Base-by-base conservation (phyloP, 2,113 vertebrate genomes). In the Butorides virescens region DNA sequence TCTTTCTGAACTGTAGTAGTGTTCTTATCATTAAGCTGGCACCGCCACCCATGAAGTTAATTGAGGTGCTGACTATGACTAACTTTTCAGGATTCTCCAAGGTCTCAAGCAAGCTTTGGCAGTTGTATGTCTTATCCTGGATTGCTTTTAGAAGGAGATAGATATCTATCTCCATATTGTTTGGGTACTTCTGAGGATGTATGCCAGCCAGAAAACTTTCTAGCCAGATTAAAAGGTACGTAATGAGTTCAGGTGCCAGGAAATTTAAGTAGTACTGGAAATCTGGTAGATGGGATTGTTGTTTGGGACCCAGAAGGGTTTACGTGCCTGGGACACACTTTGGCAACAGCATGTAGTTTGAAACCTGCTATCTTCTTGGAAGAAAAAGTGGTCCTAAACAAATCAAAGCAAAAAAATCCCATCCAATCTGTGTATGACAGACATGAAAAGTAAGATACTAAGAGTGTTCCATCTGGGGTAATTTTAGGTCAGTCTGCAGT, bases 21-120 rank as follows among this genome's bases (percentile, higher is more conserved):
- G 82, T 95, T 96, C 85, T 92, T 95, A 93, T 95, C 89, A 74
- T 77, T 71, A 74, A 66, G 94, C 80, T 92, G 83, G 91, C 95
- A 96, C 94, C 94, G 56, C 96, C 94, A 97, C 95, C 95, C 95
- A 95, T 89, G 86, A 89, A 95, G 95, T 93, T 96, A 96, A 96
- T 95, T 95, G 89, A 85, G 52, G 26, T 91, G 63, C 91, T 91
- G 90, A 56, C 82, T 94, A 75, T 95, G 91, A 96, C 86, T 95
- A 97, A 96, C 77, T 94, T 96, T 88, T 89, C 70, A 92, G 91
- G 87, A 92, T 94, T 95, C 80, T 94, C 47, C 61, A 85, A 87
- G 91, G 61, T 95, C 70, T 94, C 84, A 71, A 92, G 86, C 67
- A 86, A 90, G 55, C 71, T 87, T 96, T 95, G 86, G 73, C 91